Evolutionary conservation across 2,888 invertebrate genomes (phyloP).

Genomic region (Metallyticus violacea): DNA sequence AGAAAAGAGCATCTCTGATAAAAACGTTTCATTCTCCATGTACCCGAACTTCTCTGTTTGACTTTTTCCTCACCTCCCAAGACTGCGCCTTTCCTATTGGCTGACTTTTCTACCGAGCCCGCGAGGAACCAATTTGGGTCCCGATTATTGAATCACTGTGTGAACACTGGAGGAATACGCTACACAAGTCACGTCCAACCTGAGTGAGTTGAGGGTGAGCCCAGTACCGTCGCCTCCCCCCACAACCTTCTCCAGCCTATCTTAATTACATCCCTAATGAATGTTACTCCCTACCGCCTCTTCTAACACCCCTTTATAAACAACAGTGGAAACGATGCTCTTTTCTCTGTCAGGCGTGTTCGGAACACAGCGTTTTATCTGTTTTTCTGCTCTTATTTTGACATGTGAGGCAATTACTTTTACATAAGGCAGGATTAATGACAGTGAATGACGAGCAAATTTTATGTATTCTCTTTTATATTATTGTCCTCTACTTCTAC

Average conservation of each 20-base stretch:
- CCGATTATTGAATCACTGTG: not conserved
- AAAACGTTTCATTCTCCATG: not conserved
- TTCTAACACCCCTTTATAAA: not conserved
- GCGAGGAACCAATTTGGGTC: not conserved
- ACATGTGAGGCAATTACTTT: too few relatives aligned
- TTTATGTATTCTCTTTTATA: too few relatives aligned
- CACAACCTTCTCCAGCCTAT: not conserved
- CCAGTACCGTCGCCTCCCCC: not conserved
- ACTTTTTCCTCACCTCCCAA: not conserved
- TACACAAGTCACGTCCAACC: not conserved
- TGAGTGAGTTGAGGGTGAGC: not conserved
- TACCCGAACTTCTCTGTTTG: not conserved
- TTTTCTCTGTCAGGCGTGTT: not conserved
- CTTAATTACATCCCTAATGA: not conserved
- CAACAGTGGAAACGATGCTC: not conserved
- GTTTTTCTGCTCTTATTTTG: not conserved
- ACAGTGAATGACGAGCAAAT: too few relatives aligned
- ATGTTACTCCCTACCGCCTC: not conserved
- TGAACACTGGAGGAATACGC: not conserved
- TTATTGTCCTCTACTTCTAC: too few relatives aligned
- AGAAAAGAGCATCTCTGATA: not conserved
- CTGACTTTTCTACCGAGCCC: not conserved
- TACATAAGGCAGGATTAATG: too few relatives aligned
- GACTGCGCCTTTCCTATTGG: not conserved
- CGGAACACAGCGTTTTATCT: not conserved